A percentile compares a stretch with the other conserved stretches of the same genome.
Evolutionary conservation across 2,113 vertebrate species (phyloP).

Genomic region (Maccullochella peelii): DNA sequence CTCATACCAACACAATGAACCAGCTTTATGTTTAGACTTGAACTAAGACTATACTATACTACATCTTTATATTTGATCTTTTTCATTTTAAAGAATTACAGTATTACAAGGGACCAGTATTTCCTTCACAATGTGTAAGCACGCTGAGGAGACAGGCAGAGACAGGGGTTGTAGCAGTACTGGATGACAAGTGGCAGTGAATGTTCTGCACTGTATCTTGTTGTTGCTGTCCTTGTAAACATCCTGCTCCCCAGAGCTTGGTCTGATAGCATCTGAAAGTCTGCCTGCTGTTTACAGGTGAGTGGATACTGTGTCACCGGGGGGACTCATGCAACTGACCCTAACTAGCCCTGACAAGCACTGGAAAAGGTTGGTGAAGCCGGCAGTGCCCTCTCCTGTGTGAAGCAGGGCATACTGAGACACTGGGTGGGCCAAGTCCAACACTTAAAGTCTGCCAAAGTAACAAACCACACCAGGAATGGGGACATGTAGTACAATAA

Average conservation of each 20-base stretch:
- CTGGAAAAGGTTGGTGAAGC: neutral
- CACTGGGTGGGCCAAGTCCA: neutral
- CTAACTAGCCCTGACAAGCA: slow-evolving; percentile 3
- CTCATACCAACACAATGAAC: slow-evolving; percentile 1
- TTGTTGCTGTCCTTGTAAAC: slow-evolving; percentile 35
- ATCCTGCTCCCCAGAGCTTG: slow-evolving; percentile 22
- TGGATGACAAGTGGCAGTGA: neutral
- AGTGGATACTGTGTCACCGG: neutral
- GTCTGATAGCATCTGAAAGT: slow-evolving; percentile 36
- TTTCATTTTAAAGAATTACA: neutral
- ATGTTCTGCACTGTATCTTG: neutral
- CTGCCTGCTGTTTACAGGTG: slow-evolving; percentile 19
- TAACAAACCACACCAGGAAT: neutral
- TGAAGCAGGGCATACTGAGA: neutral
- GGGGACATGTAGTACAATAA: neutral
- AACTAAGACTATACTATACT: neutral
- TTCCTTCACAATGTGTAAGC: neutral
- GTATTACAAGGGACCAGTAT: neutral
- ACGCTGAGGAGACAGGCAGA: neutral
- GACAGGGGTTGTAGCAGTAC: neutral
- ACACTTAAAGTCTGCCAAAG: neutral
- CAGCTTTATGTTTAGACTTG: neutral
- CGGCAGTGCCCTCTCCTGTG: neutral
- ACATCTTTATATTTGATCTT: neutral
- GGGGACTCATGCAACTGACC: slow-evolving; percentile 1